Evolutionary conservation across 2,113 vertebrate species (phyloP).

Genomic region (Oreotrochilus melanogaster): DNA sequence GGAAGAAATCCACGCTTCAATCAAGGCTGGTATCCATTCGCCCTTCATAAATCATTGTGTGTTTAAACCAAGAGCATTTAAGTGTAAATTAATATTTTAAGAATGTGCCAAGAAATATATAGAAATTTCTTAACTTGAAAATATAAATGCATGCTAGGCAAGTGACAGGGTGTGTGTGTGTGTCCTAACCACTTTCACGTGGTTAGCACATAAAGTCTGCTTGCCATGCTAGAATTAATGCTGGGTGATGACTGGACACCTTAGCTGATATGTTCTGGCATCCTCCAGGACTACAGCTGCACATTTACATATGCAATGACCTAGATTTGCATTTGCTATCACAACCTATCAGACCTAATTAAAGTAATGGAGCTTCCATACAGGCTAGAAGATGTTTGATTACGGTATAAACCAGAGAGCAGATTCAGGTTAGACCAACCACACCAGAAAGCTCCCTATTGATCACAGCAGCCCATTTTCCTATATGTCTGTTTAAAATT

Average conservation of each 20-base stretch:
- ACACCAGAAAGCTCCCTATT: not conserved
- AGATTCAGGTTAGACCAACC: constrained; percentile 15
- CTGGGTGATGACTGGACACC: constrained; percentile 79
- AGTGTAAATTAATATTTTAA: not conserved
- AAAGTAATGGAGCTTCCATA: constrained; percentile 71
- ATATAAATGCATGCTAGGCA: not conserved
- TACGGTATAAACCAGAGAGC: not conserved
- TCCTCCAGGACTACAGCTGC: constrained; percentile 83
- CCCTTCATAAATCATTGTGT: not conserved
- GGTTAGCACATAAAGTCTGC: not conserved
- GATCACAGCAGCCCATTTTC: not conserved
- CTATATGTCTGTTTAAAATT: accelerated
- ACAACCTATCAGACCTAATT: constrained; percentile 87
- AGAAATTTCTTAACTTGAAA: not conserved
- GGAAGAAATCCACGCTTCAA: not conserved
- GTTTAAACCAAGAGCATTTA: not conserved
- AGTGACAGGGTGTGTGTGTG: not conserved
- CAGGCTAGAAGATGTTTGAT: constrained; percentile 25
- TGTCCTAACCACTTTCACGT: not conserved
- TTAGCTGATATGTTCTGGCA: constrained; percentile 82
- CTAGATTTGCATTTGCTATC: constrained; percentile 87
- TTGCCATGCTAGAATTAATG: constrained; percentile 74
- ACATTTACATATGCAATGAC: constrained; percentile 93
- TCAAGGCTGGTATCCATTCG: not conserved
- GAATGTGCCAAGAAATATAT: not conserved